Conservation (phyloP, 2,797 vertebrate genomes). For the Anisognathus igniventris region DNA sequence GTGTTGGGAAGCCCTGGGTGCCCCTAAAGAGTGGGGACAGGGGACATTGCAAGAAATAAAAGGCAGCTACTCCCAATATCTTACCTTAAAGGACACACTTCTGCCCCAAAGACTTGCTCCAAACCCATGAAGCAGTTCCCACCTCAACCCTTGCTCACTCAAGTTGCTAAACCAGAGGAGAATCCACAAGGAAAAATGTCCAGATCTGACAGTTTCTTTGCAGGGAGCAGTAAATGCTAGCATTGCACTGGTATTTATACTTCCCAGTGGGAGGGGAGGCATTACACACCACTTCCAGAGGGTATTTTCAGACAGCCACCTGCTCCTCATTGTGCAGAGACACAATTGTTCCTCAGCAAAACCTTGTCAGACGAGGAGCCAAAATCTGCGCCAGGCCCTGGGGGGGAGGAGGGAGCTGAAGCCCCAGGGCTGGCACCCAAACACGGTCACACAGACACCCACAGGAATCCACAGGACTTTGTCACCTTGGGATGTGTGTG, state of each 20-base stretch:
- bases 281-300: conserved; percentile 49
- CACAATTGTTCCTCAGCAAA: neutral
- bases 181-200: neutral
- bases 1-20: neutral
- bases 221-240: conserved; percentile 17
- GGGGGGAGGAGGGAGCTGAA: accelerated
- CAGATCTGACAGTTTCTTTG: neutral
- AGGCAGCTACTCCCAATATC: neutral
- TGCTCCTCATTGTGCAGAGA: conserved; percentile 41
- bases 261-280: conserved; percentile 50
- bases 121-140: neutral
- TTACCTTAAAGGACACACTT: neutral
- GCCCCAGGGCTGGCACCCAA: neutral
- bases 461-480: neutral
- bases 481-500: neutral
- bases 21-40: neutral
- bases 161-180: neutral
- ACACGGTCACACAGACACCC: accelerated
- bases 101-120: neutral
- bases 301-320: conserved; percentile 63
- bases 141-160: neutral
- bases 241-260: conserved; percentile 41
- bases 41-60: neutral
- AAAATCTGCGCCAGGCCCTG: accelerated
- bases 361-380: neutral